These are phyloP conservation scores for Regulus satrapa DNA, from an alignment of 2,113 vertebrate genomes.

Conservation along the genomic window DNA sequence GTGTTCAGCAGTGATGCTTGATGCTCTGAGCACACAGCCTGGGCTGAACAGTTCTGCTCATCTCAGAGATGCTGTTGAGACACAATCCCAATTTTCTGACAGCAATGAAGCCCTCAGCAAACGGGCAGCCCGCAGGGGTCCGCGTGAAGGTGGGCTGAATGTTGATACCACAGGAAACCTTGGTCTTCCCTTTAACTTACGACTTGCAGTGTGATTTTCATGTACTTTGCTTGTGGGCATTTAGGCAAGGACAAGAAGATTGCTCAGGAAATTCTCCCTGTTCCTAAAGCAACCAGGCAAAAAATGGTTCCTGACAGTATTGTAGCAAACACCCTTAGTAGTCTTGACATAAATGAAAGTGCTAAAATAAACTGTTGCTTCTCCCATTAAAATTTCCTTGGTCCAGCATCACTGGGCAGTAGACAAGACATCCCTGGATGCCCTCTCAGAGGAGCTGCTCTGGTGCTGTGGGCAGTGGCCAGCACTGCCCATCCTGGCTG, in stretches of 20 bases:
- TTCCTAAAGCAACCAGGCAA: background rate
- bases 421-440: background rate
- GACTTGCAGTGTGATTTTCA: background rate
- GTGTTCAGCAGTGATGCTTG: background rate
- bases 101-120: background rate
- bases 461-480: background rate
- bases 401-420: background rate
- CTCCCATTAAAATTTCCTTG: background rate
- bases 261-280: background rate
- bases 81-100: background rate
- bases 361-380: background rate
- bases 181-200: background rate
- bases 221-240: background rate
- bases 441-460: background rate
- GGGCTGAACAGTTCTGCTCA: background rate
- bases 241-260: background rate
- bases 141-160: background rate
- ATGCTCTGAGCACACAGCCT: background rate
- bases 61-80: background rate
- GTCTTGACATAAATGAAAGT: background rate
- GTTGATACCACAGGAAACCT: background rate
- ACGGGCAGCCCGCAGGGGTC: background rate
- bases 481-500: background rate
- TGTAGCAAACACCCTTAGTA: background rate
- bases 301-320: constrained; percentile 6